Evolutionary conservation across 2,888 invertebrate genomes (phyloP).

Genomic region (Andrena flavipes): DNA sequence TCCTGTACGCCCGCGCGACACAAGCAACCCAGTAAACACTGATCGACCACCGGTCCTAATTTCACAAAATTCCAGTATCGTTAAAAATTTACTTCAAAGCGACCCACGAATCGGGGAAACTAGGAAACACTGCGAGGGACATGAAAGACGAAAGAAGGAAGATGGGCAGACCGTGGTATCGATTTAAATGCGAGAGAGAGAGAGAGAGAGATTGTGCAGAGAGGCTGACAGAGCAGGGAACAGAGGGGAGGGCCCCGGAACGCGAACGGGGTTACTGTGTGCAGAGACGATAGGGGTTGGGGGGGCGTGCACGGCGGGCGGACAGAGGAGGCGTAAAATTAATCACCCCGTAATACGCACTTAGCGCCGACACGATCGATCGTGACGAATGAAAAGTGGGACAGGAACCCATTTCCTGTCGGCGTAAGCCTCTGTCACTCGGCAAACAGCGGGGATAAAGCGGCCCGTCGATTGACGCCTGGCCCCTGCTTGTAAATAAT

Average conservation of each 20-base stretch:
- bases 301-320: conserved; percentile 9
- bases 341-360: conserved; percentile 76
- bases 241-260: not conserved
- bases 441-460: conserved; percentile 51
- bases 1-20: too few relatives aligned
- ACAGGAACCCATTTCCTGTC: conserved; percentile 64
- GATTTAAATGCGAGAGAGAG: conserved; percentile 36
- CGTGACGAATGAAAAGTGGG: conserved; percentile 73
- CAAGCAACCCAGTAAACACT: too few relatives aligned
- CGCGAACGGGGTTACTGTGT: conserved; percentile 23
- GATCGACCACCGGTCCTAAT: too few relatives aligned
- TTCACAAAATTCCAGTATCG: not conserved
- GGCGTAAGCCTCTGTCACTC: conserved; percentile 56
- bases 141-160: conserved; percentile 14
- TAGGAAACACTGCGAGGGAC: not conserved
- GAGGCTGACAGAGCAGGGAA: conserved; percentile 26
- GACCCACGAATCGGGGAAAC: not conserved
- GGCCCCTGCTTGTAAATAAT: conserved; percentile 43
- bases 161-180: conserved; percentile 21
- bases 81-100: not conserved
- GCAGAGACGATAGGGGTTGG: not conserved
- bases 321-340: conserved; percentile 71
- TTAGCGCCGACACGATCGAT: conserved; percentile 72
- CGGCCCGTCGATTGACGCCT: conserved; percentile 35
- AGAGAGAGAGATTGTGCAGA: too few relatives aligned